Evolutionary conservation across 2,113 vertebrate species (phyloP), one percentile per base, ranked within the genome.

Genomic region (Taurulus bubalis): DNA sequence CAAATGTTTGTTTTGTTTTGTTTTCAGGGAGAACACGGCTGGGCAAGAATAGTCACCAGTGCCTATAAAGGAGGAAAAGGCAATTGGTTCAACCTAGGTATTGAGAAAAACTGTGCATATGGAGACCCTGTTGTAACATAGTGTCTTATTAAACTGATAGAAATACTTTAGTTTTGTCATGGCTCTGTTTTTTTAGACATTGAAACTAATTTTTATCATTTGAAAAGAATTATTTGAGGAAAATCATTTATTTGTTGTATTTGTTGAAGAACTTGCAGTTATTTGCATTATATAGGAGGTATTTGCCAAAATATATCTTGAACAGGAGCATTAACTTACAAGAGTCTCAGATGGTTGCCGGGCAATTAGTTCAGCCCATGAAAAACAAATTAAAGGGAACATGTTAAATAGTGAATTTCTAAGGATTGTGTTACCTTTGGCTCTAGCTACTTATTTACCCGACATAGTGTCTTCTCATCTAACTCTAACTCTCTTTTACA

Each of bases 21-120:
- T 53, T 88, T 72, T 89, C 88, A 99, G 98, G 98, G 98, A 0
- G 98, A 99, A 89, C 94, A 78, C 9, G 98, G 98, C 53, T 99
- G 98, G 98, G 95, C 98, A 49, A 92, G 96, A 78, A 97, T 99
- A 0, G 98, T 99, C 85, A 98, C 98, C 60, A 98, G 97, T 2
- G 88, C 94, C 11, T 99, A 96, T 24, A 98, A 97, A 87, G 96
- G 90, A 9, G 96, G 98, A 65, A 93, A 53, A 83, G 98, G 97
- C 3, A 93, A 92, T n/a, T 90, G 93, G 0, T 99, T 97, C 90
- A 99, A 99, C 78, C 95, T 99, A 11, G 98, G 96, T 7, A 75
- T 99, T 1, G 98, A 99, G 93, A 92, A 97, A 4, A 78, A 89
- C 85, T 99, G 98, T 85, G 89, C 95, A 0, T 99, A 96, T 1